Conservation (phyloP, 2,888 invertebrate species). For the Synanthedon tipuliformis region DNA sequence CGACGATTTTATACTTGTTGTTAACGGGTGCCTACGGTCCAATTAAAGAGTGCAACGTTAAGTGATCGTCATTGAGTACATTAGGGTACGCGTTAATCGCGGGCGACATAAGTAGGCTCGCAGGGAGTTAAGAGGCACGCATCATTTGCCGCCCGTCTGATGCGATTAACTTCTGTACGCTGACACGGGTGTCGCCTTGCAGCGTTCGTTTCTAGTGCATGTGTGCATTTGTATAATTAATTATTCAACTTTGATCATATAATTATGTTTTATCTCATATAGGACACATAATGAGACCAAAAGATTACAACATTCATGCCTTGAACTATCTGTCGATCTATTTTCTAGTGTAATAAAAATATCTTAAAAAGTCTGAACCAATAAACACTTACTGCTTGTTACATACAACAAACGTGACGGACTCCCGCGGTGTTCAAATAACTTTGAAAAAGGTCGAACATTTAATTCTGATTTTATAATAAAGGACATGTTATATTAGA, state of each 20-base stretch:
- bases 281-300: not conserved
- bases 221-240: slow-evolving; percentile 33
- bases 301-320: slow-evolving; percentile 5
- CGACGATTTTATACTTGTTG: too few species aligned
- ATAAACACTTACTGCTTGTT: slow-evolving; percentile 48
- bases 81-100: slow-evolving; percentile 42
- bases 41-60: slow-evolving; percentile 8
- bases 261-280: slow-evolving; percentile 2
- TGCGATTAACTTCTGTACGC: slow-evolving; percentile 39
- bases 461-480: slow-evolving; percentile 61
- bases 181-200: slow-evolving; percentile 40
- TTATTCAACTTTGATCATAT: slow-evolving; percentile 35
- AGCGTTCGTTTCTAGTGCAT: slow-evolving; percentile 5
- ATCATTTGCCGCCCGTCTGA: slow-evolving; percentile 58
- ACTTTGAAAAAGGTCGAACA: slow-evolving; percentile 52
- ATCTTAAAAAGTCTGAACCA: slow-evolving; percentile 43
- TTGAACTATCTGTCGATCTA: slow-evolving; percentile 24
- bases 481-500: slow-evolving; percentile 64
- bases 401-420: slow-evolving; percentile 45
- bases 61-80: slow-evolving; percentile 32
- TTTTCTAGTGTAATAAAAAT: slow-evolving; percentile 29
- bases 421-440: slow-evolving; percentile 58
- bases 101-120: slow-evolving; percentile 48
- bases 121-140: slow-evolving; percentile 42
- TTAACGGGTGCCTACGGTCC: not conserved